These are phyloP conservation scores for Aquatica leii DNA, from an alignment of 2,888 invertebrate genomes.

Conservation along the genomic window DNA sequence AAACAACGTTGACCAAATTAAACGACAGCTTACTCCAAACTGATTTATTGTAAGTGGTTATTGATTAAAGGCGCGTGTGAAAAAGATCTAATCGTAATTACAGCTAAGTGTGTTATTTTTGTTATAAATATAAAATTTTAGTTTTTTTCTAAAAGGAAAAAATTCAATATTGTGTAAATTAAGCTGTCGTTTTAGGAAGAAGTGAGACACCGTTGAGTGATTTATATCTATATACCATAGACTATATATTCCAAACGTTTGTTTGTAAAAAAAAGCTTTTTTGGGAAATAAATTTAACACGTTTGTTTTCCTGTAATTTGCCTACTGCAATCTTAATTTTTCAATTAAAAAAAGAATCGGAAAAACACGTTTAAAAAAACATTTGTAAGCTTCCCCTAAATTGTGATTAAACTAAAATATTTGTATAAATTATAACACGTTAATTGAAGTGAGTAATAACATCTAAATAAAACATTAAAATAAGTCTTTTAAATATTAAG, in stretches of 20 bases:
- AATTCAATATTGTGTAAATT: too few species aligned
- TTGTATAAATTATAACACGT: neutral
- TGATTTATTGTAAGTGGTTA: conserved; percentile 18
- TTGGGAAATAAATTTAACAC: too few species aligned
- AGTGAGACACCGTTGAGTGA: conserved; percentile 12
- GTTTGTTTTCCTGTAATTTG: too few species aligned
- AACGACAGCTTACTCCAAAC: conserved; percentile 1
- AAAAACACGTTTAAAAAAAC: too few species aligned
- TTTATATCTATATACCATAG: conserved; percentile 19
- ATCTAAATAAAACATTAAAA: neutral
- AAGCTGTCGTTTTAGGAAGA: conserved; percentile 10
- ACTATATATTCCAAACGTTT: conserved; percentile 1
- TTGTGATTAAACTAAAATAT: conserved; percentile 6
- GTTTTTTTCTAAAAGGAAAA: neutral
- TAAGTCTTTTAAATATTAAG: neutral
- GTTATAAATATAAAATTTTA: conserved; percentile 8
- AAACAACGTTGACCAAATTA: neutral
- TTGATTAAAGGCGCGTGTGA: conserved; percentile 20
- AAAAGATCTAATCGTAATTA: too few species aligned
- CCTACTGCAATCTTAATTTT: too few species aligned
- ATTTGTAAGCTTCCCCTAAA: neutral
- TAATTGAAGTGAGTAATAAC: conserved; percentile 8
- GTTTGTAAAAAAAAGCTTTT: neutral
- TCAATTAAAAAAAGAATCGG: too few species aligned
- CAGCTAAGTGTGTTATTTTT: conserved; percentile 17